Evolutionary conservation across 2,888 invertebrate species (phyloP).

Genomic region (Orchesellides sinensis): DNA sequence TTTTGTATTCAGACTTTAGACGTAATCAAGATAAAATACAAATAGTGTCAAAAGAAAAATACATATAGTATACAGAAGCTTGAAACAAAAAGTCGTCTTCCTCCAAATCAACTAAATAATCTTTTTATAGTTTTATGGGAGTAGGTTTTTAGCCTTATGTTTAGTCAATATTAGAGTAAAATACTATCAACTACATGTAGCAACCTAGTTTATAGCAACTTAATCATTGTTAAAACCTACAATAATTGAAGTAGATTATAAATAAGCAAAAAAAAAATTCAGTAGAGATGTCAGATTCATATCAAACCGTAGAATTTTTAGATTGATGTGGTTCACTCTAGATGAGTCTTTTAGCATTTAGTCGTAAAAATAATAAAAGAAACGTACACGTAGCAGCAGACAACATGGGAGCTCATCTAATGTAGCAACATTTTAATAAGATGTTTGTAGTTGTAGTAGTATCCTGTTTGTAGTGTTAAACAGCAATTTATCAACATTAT

Average conservation of each 20-base stretch:
- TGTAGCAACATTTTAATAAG: constrained; percentile 55
- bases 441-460: constrained; percentile 32
- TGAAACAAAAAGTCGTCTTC: constrained; percentile 7
- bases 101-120: neutral
- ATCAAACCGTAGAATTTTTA: constrained; percentile 37
- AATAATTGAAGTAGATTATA: neutral
- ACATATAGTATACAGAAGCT: too few relatives aligned
- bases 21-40: neutral
- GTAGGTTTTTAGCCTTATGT: neutral
- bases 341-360: too few relatives aligned
- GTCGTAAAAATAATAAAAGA: constrained; percentile 8
- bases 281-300: constrained; percentile 58
- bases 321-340: constrained; percentile 22
- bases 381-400: constrained; percentile 48
- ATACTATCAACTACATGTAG: neutral
- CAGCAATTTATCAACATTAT: too few relatives aligned
- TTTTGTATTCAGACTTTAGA: constrained; percentile 14
- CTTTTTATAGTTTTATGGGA: neutral
- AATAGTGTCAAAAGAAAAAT: too few relatives aligned
- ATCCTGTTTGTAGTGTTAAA: too few relatives aligned
- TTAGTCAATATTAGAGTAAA: neutral
- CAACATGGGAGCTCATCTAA: constrained; percentile 36
- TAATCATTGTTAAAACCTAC: neutral
- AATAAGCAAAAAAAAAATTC: constrained; percentile 30
- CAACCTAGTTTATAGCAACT: neutral